Evolutionary conservation across 2,113 vertebrate species (phyloP).

Genomic region (Okapia johnstoni): DNA sequence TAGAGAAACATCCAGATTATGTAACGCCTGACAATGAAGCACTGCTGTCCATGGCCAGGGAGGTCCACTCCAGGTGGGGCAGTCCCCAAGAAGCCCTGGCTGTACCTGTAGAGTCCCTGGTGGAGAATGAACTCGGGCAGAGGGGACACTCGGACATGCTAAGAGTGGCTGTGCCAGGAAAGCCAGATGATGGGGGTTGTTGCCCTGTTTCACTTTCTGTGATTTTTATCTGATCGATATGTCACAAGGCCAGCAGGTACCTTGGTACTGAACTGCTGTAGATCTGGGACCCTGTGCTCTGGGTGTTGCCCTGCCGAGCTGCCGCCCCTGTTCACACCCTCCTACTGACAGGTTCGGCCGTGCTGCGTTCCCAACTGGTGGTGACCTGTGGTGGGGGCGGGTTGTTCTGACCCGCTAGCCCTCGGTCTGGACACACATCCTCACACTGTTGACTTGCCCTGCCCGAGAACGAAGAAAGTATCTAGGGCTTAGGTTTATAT

Average conservation of each 20-base stretch:
- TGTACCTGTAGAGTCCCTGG: background rate
- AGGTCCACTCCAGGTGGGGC: background rate
- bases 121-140: background rate
- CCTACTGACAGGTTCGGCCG: fast-evolving
- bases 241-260: background rate
- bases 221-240: background rate
- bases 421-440: background rate
- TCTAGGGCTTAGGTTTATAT: background rate
- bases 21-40: background rate
- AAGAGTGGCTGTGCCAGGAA: background rate
- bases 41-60: background rate
- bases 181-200: background rate
- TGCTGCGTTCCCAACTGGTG: background rate
- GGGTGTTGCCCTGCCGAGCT: background rate
- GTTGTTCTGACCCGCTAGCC: background rate
- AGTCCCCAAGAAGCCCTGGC: background rate
- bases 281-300: too few species aligned
- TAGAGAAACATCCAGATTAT: background rate
- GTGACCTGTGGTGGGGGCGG: background rate
- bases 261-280: background rate
- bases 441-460: background rate
- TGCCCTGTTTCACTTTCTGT: background rate
- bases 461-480: too few species aligned
- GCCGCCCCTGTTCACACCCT: background rate
- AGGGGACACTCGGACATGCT: background rate